These are phyloP conservation scores for Serinus canaria DNA, from an alignment of 2,113 vertebrate species.

Conservation along the genomic window DNA sequence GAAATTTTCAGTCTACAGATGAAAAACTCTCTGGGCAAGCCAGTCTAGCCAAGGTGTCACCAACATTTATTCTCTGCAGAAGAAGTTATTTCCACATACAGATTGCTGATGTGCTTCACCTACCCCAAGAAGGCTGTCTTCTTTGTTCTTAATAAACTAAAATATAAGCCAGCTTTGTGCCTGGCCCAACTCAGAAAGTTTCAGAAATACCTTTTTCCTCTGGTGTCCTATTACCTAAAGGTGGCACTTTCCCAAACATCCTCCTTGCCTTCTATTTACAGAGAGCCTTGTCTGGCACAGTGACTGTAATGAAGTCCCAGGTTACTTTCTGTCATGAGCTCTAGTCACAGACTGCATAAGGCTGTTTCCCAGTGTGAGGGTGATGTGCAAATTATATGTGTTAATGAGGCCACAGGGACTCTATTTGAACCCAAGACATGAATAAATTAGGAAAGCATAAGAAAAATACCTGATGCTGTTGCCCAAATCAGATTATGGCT, in stretches of 20 bases:
- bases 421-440: not conserved
- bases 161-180: not conserved
- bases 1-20: not conserved
- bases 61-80: not conserved
- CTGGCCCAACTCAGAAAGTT: not conserved
- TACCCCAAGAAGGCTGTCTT: not conserved
- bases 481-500: not conserved
- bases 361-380: not conserved
- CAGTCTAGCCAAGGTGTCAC: not conserved
- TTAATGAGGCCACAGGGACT: slow-evolving; percentile 51
- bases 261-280: slow-evolving; percentile 22
- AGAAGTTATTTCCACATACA: not conserved
- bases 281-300: not conserved
- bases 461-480: not conserved
- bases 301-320: slow-evolving; percentile 4
- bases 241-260: not conserved
- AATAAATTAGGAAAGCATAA: slow-evolving; percentile 3
- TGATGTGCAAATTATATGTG: not conserved
- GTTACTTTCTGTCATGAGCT: slow-evolving; percentile 30
- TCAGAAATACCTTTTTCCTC: not conserved
- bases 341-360: not conserved
- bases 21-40: not conserved
- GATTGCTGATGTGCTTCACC: not conserved
- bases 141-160: not conserved
- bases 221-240: slow-evolving; percentile 34